Base-by-base conservation (phyloP, 2,888 invertebrate genomes). In the Amblyjoppa fuscipennis region DNA sequence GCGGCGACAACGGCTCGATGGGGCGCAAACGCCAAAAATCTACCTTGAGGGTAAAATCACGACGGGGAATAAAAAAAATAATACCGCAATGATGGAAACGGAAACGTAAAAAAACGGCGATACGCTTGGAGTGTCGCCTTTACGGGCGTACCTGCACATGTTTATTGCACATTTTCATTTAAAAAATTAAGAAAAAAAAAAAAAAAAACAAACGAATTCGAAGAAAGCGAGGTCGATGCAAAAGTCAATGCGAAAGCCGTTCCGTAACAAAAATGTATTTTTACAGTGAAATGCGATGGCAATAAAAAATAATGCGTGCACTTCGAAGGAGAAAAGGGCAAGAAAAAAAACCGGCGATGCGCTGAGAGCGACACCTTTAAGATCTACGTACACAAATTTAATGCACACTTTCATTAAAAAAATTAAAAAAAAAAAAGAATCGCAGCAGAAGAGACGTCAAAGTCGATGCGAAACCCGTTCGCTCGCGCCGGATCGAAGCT, bases 61-160 rank as follows among this genome's bases (percentile, higher is more conserved):
- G 64, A 71, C 20, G 31, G 81, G 81, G 9, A 41, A 41, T 41
- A 34, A 25, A 51, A 51, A 51, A 69, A 75, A 75, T 69, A 38
- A 38, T 51, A 51, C 64, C 56, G 51, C 76, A 77, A 82, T 71
- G 82, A 13, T 45, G 38, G 45, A 64, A 64, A 76, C 28, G n/a
- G 9, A 56, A 56, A 28, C 0, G 45, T 9, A n/a, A 28, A 64
- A 41, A 76, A 53, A 70, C 71, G 51, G 25, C 70, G 51, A 51
- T 64, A 31, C n/a, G 16, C n/a, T 53, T 3, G 25, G 38, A 76
- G 6, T 68, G 66, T 78, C 70, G 77, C 45, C 41, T 73, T 59
- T 59, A 78, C 49, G 73, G 68, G 68, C 59, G 41, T n/a, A 71
- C 49, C 59, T 59, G 16, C 20, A 20, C 16, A 41, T 31, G 25